A percentile compares a stretch with the other conserved stretches of the same genome.
Evolutionary conservation across 2,888 invertebrate species (phyloP).

Genomic region (Neria commutata): DNA sequence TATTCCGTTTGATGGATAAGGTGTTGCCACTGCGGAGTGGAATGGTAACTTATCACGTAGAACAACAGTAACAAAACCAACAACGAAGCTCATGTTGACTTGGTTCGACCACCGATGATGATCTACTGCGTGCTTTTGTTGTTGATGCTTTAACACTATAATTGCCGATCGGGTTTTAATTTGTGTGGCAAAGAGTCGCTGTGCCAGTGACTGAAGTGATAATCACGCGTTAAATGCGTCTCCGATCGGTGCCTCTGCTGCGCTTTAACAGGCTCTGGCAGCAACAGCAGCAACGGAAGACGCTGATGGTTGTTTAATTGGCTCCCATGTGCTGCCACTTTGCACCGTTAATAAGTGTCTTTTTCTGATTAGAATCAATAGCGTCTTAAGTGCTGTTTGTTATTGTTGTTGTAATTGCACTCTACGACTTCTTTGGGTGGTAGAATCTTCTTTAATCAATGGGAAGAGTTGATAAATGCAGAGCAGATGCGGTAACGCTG

Average conservation of each 20-base stretch:
- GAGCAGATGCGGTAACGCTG: too few species aligned
- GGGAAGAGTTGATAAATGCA: too few species aligned
- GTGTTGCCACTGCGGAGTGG: constrained; percentile 8
- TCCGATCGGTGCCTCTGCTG: not conserved
- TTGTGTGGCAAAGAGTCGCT: not conserved
- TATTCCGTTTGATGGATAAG: constrained; percentile 23
- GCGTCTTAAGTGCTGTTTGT: too few species aligned
- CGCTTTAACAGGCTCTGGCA: too few species aligned
- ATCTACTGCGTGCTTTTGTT: not conserved
- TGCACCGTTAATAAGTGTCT: too few species aligned
- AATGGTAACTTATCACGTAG: constrained; percentile 15
- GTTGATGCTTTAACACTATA: not conserved
- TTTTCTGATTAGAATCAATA: too few species aligned
- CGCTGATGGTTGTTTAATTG: too few species aligned
- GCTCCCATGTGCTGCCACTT: too few species aligned
- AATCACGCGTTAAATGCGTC: not conserved
- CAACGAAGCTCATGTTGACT: not conserved
- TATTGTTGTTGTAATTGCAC: too few species aligned
- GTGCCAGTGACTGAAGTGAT: not conserved
- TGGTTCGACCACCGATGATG: not conserved
- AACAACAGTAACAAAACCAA: constrained; percentile 3
- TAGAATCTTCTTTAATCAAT: too few species aligned
- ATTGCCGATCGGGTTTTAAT: not conserved
- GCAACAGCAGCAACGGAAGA: too few species aligned
- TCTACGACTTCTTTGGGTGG: too few species aligned